These are phyloP conservation scores for Peromyscus aztecus DNA, from an alignment of 2,797 vertebrate species.

Conservation along the genomic window DNA sequence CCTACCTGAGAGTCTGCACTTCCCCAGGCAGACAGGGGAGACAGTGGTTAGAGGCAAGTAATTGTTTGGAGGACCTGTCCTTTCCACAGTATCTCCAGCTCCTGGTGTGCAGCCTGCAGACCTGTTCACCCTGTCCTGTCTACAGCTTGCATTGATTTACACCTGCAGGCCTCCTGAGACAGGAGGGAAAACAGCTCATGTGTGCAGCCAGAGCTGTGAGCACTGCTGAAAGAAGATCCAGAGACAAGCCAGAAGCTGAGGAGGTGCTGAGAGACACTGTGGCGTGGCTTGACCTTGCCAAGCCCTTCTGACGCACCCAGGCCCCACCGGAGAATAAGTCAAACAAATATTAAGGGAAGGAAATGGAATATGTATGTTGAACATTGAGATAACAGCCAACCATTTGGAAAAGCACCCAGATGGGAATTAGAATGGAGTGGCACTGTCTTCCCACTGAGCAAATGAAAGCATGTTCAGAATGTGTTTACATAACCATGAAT, in stretches of 20 bases:
- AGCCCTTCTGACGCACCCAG: slow-evolving; percentile 55
- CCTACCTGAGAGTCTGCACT: neutral
- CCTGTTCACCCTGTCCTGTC: neutral
- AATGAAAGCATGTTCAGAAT: slow-evolving; percentile 72
- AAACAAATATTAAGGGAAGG: slow-evolving; percentile 82
- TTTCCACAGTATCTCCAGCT: neutral
- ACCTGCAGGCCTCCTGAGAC: slow-evolving; percentile 74
- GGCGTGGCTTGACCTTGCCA: slow-evolving; percentile 59
- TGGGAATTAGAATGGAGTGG: slow-evolving; percentile 72
- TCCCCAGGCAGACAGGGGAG: neutral
- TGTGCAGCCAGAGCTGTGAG: slow-evolving; percentile 67
- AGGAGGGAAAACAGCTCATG: slow-evolving; percentile 71
- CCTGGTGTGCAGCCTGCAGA: neutral
- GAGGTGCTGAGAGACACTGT: slow-evolving; percentile 76
- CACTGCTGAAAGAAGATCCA: slow-evolving; percentile 65
- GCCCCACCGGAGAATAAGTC: slow-evolving; percentile 71
- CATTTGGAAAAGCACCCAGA: slow-evolving; percentile 63
- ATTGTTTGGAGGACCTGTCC: neutral
- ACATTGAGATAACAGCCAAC: slow-evolving; percentile 70
- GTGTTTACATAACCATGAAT: slow-evolving; percentile 61
- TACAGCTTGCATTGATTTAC: slow-evolving; percentile 78
- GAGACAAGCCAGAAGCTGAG: neutral
- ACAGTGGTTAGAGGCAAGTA: neutral
- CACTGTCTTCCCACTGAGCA: slow-evolving; percentile 75
- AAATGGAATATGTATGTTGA: slow-evolving; percentile 75